Base-by-base conservation (phyloP, 2,797 vertebrate genomes). In the Sebastes itinus region DNA sequence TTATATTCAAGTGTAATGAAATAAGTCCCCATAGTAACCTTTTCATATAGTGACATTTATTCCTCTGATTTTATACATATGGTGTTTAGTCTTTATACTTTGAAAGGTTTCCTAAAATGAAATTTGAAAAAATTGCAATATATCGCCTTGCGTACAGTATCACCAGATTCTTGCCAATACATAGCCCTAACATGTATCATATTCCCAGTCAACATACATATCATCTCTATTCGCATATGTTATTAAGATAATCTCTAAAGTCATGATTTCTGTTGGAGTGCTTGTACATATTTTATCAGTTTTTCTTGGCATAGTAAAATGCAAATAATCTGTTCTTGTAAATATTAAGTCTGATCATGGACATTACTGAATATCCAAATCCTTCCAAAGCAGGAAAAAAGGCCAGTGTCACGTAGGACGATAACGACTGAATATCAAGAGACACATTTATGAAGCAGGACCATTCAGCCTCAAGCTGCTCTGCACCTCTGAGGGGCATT, bases 401-500 rank as follows among this genome's bases (percentile, higher is more conserved):
- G 16, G 30, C 28, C 25, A 46, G n/a, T 54, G 63, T 67, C 32
- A 73, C 4, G 4, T 42, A 32, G 23, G 28, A 72, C 4, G 7
- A 25, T 54, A 55, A n/a, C n/a, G 30, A 20, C 59, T 63, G 46
- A 59, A 58, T 66, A 18, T 72, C 56, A 54, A 38, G 23, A 58
- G 25, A 75, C 46, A 23, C 74, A 75, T 77, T 78, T 83, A 79
- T 52, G 70, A 73, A 78, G 56, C 59, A 27, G 61, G 33, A 66
- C 52, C 35, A 27, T 52, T 68, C 25, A 32, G 71, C 14, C 14
- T 69, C 20, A 27, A 55, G 75, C 71, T 70, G 61, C 35, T 60
- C 74, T 77, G 71, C 20, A 32, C 68, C 75, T 72, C 60, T 30
- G 56, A 88, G 52, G 67, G 80, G 77, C 62, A 83, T 71, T 67